phyloP scores from a whole-genome alignment of 1,140 invertebrate genomes.

The Olivierus martensii region DNA sequence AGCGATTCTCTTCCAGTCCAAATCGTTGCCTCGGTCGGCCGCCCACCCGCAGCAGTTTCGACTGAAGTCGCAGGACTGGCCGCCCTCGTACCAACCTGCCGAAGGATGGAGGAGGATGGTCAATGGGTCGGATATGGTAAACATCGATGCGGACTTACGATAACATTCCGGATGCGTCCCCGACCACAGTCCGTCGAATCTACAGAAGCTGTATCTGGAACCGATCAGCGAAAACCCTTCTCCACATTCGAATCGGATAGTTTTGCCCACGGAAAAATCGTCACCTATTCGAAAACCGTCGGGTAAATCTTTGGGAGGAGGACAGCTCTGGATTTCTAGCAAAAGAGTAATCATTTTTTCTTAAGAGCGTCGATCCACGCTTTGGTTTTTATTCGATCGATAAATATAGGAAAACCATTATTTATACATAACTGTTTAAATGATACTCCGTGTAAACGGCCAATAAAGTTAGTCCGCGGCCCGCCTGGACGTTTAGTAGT shows the following conservation, averaged over 20 bases:
- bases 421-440: too few species aligned
- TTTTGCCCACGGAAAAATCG: too few species aligned
- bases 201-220: neutral
- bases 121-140: neutral
- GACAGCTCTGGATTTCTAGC: neutral
- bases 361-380: too few species aligned
- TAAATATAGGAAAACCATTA: too few species aligned
- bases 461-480: too few species aligned
- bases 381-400: too few species aligned
- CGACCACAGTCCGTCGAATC: neutral
- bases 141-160: neutral
- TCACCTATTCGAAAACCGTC: neutral
- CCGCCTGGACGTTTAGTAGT: too few species aligned
- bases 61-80: neutral
- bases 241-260: too few species aligned
- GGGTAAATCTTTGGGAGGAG: neutral
- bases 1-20: neutral
- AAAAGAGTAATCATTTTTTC: too few species aligned
- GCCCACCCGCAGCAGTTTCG: neutral
- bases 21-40: neutral
- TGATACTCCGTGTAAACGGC: too few species aligned
- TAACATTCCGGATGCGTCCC: neutral
- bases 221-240: neutral
- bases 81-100: neutral
- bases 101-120: neutral